Evolutionary conservation across 2,797 vertebrate species (phyloP).

Genomic region (Sphenopsis melanotis): DNA sequence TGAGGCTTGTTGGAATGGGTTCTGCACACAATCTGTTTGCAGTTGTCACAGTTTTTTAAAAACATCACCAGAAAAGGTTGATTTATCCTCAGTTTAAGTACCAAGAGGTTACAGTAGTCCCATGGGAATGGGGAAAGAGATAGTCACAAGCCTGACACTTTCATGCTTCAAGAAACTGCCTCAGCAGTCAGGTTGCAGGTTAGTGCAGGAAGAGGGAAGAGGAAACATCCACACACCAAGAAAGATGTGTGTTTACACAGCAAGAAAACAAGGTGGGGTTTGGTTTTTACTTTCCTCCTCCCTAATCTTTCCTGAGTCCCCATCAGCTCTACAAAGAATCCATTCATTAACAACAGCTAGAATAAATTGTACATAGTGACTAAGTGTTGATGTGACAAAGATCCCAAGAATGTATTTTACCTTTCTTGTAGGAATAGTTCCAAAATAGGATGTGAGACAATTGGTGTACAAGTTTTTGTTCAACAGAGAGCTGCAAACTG

Average conservation of each 20-base stretch:
- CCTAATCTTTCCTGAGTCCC: background rate
- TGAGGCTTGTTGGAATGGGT: background rate
- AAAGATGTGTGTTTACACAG: background rate
- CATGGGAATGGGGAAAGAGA: background rate
- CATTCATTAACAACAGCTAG: background rate
- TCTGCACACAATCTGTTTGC: background rate
- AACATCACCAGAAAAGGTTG: background rate
- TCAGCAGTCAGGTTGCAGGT: background rate
- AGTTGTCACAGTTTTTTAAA: background rate
- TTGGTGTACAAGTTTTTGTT: background rate
- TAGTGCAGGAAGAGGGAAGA: background rate
- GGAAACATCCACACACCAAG: background rate
- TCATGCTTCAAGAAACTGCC: background rate
- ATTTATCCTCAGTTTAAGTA: background rate
- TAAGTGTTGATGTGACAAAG: background rate
- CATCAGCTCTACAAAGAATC: background rate
- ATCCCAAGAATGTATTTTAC: background rate
- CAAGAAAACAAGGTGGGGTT: background rate
- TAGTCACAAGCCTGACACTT: background rate
- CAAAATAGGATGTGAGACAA: background rate
- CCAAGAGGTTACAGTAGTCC: background rate
- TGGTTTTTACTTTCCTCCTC: background rate
- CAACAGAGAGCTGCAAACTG: background rate
- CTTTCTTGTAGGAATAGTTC: background rate
- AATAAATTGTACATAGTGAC: background rate